These are phyloP conservation scores for Drosophila seguyi DNA, from an alignment of 1,140 invertebrate species.

Conservation along the genomic window DNA sequence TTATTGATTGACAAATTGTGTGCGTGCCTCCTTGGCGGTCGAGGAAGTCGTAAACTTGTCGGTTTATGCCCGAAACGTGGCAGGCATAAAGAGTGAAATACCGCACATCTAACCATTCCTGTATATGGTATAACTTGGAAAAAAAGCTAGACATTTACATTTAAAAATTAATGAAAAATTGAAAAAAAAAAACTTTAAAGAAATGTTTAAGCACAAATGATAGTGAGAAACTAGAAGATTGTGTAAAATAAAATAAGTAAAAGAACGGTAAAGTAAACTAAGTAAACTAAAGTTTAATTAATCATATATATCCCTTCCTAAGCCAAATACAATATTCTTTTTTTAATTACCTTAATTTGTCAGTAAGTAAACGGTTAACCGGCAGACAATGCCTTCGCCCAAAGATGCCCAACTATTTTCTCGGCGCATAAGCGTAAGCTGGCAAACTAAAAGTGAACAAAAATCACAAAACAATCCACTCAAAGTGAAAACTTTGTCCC, in stretches of 20 bases:
- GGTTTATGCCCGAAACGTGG: slow-evolving; percentile 76
- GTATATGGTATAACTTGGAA: not conserved
- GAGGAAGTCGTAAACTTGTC: slow-evolving; percentile 63
- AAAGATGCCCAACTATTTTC: slow-evolving; percentile 7
- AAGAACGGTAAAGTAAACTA: too few species aligned
- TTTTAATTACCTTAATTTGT: not conserved
- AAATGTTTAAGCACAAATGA: too few species aligned
- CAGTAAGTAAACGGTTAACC: slow-evolving; percentile 18
- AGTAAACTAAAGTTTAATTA: too few species aligned
- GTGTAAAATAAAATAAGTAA: too few species aligned
- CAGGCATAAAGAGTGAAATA: slow-evolving; percentile 53
- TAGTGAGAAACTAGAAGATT: too few species aligned
- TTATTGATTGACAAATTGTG: slow-evolving; percentile 83
- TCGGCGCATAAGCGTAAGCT: not conserved
- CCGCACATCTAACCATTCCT: not conserved
- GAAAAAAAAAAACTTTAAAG: not conserved
- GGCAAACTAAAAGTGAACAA: slow-evolving; percentile 27
- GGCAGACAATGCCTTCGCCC: slow-evolving; percentile 2
- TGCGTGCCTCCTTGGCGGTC: slow-evolving; percentile 59
- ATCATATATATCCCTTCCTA: too few species aligned
- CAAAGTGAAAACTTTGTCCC: slow-evolving; percentile 64
- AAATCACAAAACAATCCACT: slow-evolving; percentile 46
- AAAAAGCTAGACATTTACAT: not conserved
- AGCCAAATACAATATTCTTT: too few species aligned
- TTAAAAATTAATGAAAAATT: not conserved